Conservation (phyloP, 1,140 invertebrate genomes). For the Bombus confusus region DNA sequence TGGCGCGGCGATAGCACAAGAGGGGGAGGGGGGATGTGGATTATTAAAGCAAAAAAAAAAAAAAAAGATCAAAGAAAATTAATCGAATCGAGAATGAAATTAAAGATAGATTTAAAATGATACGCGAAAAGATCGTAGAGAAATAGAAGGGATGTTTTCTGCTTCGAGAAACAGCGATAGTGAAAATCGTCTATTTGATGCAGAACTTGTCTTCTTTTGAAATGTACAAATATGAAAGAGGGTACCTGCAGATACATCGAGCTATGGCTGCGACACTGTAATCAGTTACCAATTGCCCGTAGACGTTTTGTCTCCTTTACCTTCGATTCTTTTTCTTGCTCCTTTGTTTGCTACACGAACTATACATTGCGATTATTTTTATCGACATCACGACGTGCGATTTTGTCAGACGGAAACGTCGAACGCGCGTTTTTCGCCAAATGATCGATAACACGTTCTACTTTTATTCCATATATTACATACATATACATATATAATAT, state of each 20-base stretch:
- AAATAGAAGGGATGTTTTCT: not conserved
- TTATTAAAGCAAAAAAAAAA: not conserved
- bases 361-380: conserved; percentile 13
- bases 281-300: conserved; percentile 66
- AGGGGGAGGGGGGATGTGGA: conserved; percentile 45
- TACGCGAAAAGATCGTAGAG: not conserved
- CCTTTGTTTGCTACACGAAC: conserved; percentile 56
- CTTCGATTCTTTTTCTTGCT: conserved; percentile 57
- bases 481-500: not conserved
- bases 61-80: conserved; percentile 7
- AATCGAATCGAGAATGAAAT: conserved; percentile 1
- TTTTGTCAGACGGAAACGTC: conserved; percentile 1
- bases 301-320: conserved; percentile 57
- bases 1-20: conserved; percentile 78
- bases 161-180: not conserved
- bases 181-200: conserved; percentile 19
- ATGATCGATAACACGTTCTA: conserved; percentile 24
- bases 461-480: not conserved
- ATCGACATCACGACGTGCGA: not conserved
- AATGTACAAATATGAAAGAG: conserved; percentile 61
- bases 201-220: not conserved
- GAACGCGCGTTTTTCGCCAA: not conserved
- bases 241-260: conserved; percentile 79
- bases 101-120: not conserved
- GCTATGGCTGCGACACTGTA: conserved; percentile 80